Evolutionary conservation across 2,113 vertebrate genomes (phyloP), one percentile per base, ranked within the genome.

Genomic region (Lampris incognitus): DNA sequence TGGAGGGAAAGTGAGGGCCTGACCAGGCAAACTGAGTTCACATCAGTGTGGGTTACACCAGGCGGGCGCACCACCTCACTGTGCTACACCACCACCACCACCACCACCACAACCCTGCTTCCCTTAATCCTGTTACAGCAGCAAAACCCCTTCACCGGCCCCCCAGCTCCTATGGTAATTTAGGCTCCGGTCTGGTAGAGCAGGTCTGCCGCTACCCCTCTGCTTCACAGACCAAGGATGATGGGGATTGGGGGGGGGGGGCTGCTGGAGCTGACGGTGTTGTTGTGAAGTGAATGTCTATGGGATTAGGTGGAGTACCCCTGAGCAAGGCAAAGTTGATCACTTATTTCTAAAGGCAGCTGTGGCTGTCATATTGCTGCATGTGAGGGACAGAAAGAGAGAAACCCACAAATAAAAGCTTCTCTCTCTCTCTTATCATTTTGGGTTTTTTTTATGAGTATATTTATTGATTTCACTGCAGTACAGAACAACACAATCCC

Each of bases 71-170:
- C 50, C 84, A 87, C 84, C 85, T 87, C 76, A 62, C 72, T 82
- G 58, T 44, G 65, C 24, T 24, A 0, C 24, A 24, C 24, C 24
- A 24, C 24, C 24, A 24, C 24, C 24, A 24, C 24, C 3, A 24
- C 24, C 36, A n/a, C 56, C 56, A 2, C 8, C 7, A 3, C 8
- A 8, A 24, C 24, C 24, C 24, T 24, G 24, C 4, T 76, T 60
- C 76, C 67, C 48, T 64, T 92, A 91, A 92, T 93, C 91, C 89
- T 88, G 87, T 93, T 91, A 91, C 75, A 75, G 64, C 9, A 60
- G 41, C 70, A 44, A 46, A 5, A 60, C 48, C 67, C 76, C 76
- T 83, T 81, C 63, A 72, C 68, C 52, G 55, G 74, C 50, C 79
- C 73, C 59, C 56, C 67, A 69, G 70, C 84, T 69, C 10, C 60